phyloP scores from a whole-genome alignment of 2,113 vertebrate species.

The Dolichallabes microphthalmus region DNA sequence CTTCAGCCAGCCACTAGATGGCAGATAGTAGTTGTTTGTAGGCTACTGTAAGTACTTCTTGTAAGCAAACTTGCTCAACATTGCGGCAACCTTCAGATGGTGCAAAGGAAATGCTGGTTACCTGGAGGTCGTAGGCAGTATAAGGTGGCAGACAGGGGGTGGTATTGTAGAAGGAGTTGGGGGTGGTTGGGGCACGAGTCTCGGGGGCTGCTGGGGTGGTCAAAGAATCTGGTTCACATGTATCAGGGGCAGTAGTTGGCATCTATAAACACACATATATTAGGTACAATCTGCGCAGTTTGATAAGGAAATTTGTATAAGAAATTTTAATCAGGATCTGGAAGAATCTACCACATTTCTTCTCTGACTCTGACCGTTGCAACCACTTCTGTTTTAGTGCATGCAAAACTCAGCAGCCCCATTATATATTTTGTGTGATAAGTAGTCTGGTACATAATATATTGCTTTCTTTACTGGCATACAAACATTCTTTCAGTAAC shows the following conservation, averaged over 20 bases:
- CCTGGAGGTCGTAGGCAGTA: slow-evolving; percentile 93
- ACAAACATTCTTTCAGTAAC: too few relatives aligned
- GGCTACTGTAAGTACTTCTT: not conserved
- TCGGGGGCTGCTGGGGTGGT: slow-evolving; percentile 78
- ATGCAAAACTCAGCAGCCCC: too few relatives aligned
- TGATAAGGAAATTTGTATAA: too few relatives aligned
- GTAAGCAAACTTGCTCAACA: not conserved
- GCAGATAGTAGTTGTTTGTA: not conserved
- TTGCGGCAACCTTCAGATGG: not conserved
- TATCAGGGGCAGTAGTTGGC: slow-evolving; percentile 79
- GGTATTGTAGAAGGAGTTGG: slow-evolving; percentile 85
- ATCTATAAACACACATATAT: slow-evolving; percentile 65
- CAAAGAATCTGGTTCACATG: slow-evolving; percentile 84
- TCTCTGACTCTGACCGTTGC: too few relatives aligned
- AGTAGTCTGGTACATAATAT: too few relatives aligned
- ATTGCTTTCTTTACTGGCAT: too few relatives aligned
- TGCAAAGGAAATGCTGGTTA: slow-evolving; percentile 57
- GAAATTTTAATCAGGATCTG: too few relatives aligned
- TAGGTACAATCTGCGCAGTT: too few relatives aligned
- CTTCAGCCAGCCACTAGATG: not conserved
- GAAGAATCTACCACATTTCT: too few relatives aligned
- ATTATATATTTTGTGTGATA: too few relatives aligned
- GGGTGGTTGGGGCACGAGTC: slow-evolving; percentile 75
- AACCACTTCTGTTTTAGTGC: too few relatives aligned
- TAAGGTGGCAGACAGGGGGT: slow-evolving; percentile 93